Evolutionary conservation across 2,797 vertebrate species (phyloP).

Genomic region (Mormyrus proboscirostris): DNA sequence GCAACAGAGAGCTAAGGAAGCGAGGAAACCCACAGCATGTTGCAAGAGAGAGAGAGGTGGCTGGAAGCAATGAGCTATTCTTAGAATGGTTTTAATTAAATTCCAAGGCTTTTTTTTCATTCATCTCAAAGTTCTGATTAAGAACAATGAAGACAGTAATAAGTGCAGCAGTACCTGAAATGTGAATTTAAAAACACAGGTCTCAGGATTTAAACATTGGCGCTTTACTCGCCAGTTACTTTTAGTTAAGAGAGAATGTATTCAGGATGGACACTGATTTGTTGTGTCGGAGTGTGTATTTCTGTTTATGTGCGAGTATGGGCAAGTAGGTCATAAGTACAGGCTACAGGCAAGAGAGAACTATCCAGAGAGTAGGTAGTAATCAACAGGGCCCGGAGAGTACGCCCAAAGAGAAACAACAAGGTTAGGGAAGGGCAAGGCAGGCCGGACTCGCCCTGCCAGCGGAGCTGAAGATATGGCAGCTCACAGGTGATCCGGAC

Average conservation of each 20-base stretch:
- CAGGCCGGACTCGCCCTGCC: background rate
- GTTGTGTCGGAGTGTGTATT: background rate
- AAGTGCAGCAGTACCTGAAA: background rate
- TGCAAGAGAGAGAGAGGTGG: background rate
- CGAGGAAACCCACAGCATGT: background rate
- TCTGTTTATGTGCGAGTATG: background rate
- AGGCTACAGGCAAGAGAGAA: background rate
- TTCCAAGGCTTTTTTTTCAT: slow-evolving; percentile 2
- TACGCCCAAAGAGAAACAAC: background rate
- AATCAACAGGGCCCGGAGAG: background rate
- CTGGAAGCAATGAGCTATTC: background rate
- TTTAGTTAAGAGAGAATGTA: background rate
- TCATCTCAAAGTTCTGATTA: slow-evolving; percentile 10
- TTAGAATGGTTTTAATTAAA: background rate
- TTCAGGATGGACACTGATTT: background rate
- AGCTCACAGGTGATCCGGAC: background rate
- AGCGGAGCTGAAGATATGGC: background rate
- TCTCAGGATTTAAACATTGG: background rate
- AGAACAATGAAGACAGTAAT: background rate
- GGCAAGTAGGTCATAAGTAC: background rate
- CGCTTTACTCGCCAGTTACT: background rate
- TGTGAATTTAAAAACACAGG: background rate
- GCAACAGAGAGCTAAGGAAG: background rate
- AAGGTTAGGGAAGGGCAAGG: background rate
- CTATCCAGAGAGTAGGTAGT: background rate